These are phyloP conservation scores for Macropodus opercularis DNA, from an alignment of 2,797 vertebrate genomes.

Conservation along the genomic window DNA sequence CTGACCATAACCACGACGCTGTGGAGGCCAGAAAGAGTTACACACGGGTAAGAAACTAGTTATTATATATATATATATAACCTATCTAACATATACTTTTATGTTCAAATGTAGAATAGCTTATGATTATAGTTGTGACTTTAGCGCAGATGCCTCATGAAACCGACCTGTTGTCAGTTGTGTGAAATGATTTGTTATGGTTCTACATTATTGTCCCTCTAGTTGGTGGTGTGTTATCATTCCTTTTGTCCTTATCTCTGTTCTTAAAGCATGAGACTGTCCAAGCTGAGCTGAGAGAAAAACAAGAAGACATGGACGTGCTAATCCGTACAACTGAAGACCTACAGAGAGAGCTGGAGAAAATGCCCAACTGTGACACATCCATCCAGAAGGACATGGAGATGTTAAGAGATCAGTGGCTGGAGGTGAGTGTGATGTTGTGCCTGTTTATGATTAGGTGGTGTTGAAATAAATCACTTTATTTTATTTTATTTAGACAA, in stretches of 20 bases:
- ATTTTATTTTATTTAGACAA: slow-evolving; percentile 3
- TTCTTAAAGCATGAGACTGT: slow-evolving; percentile 86
- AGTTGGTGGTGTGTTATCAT: slow-evolving; percentile 45
- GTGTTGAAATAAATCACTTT: neutral
- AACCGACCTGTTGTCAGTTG: neutral
- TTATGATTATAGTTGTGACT: too few species aligned
- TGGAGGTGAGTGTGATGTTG: slow-evolving; percentile 79
- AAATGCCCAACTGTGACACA: slow-evolving; percentile 80
- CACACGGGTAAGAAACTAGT: slow-evolving; percentile 84
- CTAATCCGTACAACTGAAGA: slow-evolving; percentile 90
- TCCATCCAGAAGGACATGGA: slow-evolving; percentile 87
- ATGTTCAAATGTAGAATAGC: neutral
- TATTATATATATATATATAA: too few species aligned
- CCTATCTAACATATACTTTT: slow-evolving; percentile 1
- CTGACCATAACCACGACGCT: slow-evolving; percentile 84
- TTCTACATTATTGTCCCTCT: slow-evolving; percentile 45
- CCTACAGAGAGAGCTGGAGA: slow-evolving; percentile 87
- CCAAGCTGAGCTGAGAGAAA: slow-evolving; percentile 84
- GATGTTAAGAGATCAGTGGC: slow-evolving; percentile 88
- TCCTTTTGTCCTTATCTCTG: slow-evolving; percentile 21
- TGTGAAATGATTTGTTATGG: neutral
- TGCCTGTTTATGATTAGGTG: neutral
- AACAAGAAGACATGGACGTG: slow-evolving; percentile 89
- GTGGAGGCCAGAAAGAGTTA: slow-evolving; percentile 87
- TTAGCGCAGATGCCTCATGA: too few species aligned